These are phyloP conservation scores for Dolichopus griseipennis DNA, from an alignment of 2,888 invertebrate species.

Conservation along the genomic window DNA sequence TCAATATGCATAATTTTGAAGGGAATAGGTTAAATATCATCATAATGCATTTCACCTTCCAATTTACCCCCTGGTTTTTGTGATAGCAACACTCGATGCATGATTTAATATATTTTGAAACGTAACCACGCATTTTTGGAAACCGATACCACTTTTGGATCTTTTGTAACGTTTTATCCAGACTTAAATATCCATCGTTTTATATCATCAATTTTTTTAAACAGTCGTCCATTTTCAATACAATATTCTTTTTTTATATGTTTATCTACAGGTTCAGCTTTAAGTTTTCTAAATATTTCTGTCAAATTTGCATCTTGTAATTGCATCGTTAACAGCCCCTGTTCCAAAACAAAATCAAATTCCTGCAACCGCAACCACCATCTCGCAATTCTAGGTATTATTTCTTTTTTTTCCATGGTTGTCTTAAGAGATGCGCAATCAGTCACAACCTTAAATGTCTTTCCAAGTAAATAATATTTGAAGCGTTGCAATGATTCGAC, in stretches of 20 bases:
- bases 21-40: conserved; percentile 14
- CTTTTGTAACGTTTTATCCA: conserved; percentile 24
- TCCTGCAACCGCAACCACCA: conserved; percentile 15
- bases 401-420: conserved; percentile 15
- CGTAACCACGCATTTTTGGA: conserved; percentile 18
- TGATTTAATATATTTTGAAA: too few species aligned
- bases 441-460: too few species aligned
- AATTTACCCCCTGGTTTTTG: too few species aligned
- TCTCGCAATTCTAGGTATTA: conserved; percentile 16
- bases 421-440: too few species aligned
- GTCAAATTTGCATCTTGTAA: not conserved
- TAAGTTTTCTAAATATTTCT: not conserved
- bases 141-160: conserved; percentile 24
- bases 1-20: conserved; percentile 16
- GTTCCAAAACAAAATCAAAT: conserved; percentile 15
- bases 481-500: too few species aligned
- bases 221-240: conserved; percentile 18
- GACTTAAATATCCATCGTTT: conserved; percentile 21
- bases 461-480: too few species aligned
- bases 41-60: too few species aligned
- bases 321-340: conserved; percentile 7
- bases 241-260: not conserved
- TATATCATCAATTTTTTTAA: conserved; percentile 13
- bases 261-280: not conserved
- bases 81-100: too few species aligned